Base-by-base conservation (phyloP, 2,888 invertebrate genomes). In the Acleris emargana region DNA sequence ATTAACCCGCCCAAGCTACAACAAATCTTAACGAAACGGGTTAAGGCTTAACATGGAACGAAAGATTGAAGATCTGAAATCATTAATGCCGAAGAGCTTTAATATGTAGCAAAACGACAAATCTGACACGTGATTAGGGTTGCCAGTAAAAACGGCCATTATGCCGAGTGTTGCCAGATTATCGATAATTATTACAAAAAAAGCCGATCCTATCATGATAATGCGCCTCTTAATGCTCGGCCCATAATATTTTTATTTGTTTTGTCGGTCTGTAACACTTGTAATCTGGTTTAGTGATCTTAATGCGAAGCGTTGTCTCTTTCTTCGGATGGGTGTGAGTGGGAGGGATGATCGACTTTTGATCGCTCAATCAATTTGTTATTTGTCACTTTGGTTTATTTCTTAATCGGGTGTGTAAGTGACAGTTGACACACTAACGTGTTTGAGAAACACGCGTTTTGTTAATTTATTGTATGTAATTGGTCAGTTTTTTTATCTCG, bases 101-200 rank as follows among this genome's bases (percentile, higher is more conserved):
- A 84, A 82, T 80, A 80, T 77, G 79, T 76, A 77, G 76, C 82
- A 85, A 83, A 84, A 83, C 82, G 80, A 82, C 76, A 91, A 91
- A 92, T 89, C 91, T 89, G 91, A 91, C 91, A 88, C 81, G 75
- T 92, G 91, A 92, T 90, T 90, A 91, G 91, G 91, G 91, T 91
- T 89, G 81, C 91, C 82, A 85, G 76, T 86, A 88, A 90, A 90
- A 89, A 87, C 80, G 82, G 75, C 90, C 90, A 91, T 90, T 91
- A 91, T 89, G 82, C 75, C 86, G 83, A 88, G 87, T 90, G 89
- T 91, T 91, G 86, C 91, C 89, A 89, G 91, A 91, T 91, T 91
- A 91, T 85, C 89, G 86, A 90, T 91, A 91, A 92, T 91, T 90
- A 90, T 89, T 86, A 87, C 84, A 85, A 87, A 87, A 88, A 82